Evolutionary conservation across 2,888 invertebrate genomes (phyloP), one percentile per base, ranked within the genome.

Genomic region (Sabatieria punctata): DNA sequence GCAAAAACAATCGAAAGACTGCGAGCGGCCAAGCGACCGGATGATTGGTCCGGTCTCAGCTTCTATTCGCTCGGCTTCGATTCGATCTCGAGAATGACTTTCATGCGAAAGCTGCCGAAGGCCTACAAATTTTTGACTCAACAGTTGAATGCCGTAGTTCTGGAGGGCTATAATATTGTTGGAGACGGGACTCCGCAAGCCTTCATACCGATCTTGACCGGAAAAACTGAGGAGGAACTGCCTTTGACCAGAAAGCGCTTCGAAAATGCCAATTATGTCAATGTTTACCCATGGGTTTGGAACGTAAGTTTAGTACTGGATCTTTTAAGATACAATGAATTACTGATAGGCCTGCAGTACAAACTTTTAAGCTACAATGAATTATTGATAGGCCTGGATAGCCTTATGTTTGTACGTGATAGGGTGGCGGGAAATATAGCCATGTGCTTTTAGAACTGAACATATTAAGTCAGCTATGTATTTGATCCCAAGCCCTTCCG

Each of bases 1-100:
- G n/a, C n/a, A n/a, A n/a, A n/a, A n/a, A n/a, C n/a, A n/a, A n/a
- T n/a, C n/a, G 75, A 74, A 64, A 69, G 19, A 65, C 68, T 43
- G 62, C 74, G 23, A 68, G 72, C 0, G 48, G 59, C 13, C 67
- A 70, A 45, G 67, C 73, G 45, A 59, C 76, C 13, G 73, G 72
- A 41, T 59, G 78, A 38, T 84, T 83, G 63, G 77, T 86, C 0
- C 65, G 88, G n/a, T n/a, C n/a, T n/a, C 0, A 83, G 86, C 72
- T 77, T n/a, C n/a, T n/a, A n/a, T n/a, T n/a, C n/a, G n/a, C n/a
- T 85, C 52, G 86, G 85, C 1, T 81, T 84, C 57, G 89, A 91
- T 68, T 88, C 89, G 0, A 67, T 89, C 1, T 84, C 88, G 1
- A 75, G 79, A 42, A 80, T 83, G 67, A 78, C 81, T 8, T 84